Evolutionary conservation across 1,140 invertebrate species (phyloP).

Genomic region (Amyelois transitella): DNA sequence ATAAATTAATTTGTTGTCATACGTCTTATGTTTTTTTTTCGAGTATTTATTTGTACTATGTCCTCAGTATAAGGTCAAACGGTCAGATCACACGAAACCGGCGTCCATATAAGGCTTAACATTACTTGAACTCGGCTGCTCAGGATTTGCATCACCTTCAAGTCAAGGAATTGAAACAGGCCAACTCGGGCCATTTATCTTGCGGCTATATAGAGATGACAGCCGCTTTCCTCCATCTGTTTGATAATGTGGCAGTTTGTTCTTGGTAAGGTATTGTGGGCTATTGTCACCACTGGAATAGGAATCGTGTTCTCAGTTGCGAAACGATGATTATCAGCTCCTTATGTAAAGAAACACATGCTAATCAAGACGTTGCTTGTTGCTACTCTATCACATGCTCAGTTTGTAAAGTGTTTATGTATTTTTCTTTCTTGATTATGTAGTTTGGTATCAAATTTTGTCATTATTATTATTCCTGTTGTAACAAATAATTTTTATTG

Average conservation of each 20-base stretch:
- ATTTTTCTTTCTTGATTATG: no score
- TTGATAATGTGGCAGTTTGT: neutral
- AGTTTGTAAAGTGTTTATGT: neutral
- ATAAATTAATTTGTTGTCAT: no score
- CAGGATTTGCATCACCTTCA: conserved; percentile 10
- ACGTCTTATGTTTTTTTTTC: no score
- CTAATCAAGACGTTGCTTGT: neutral
- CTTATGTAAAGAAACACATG: neutral
- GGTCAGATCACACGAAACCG: neutral
- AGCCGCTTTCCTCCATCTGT: neutral
- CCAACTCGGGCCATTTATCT: neutral
- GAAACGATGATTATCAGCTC: neutral
- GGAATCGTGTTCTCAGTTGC: neutral
- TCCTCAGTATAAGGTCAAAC: conserved; percentile 11
- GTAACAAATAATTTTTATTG: no score
- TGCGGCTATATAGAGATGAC: no score
- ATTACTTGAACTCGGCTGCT: conserved; percentile 8
- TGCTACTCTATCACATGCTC: neutral
- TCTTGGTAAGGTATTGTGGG: neutral
- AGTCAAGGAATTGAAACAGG: conserved; percentile 10
- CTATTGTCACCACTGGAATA: neutral
- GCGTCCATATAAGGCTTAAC: conserved; percentile 3
- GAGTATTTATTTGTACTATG: neutral
- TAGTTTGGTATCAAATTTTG: no score
- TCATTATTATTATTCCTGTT: no score